Percentiles rank a stretch among this genome's conserved stretches.
Conservation (phyloP, 2,888 invertebrate genomes). For the Tyria jacobaeae region DNA sequence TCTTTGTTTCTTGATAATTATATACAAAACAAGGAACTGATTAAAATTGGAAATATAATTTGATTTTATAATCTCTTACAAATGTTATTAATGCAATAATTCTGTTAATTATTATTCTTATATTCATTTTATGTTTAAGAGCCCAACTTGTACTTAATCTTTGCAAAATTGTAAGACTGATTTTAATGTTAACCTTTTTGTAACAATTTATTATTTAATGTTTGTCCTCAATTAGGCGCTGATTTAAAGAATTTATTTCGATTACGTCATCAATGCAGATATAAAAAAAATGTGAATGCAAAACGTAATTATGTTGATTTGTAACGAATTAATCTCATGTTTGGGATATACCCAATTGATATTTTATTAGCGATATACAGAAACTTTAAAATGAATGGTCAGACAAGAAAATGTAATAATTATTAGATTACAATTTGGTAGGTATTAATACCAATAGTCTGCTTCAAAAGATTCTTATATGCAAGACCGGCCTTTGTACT, state of each 20-base stretch:
- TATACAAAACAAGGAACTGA: not conserved
- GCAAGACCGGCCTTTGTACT: not conserved
- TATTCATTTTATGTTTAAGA: constrained; percentile 9
- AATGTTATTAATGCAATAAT: not conserved
- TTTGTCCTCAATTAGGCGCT: constrained; percentile 33
- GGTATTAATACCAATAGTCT: not conserved
- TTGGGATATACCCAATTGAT: no score
- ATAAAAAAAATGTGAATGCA: not conserved
- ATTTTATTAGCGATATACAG: no score
- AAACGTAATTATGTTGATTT: not conserved
- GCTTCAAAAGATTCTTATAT: not conserved
- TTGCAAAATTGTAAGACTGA: constrained; percentile 66
- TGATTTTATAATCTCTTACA: not conserved
- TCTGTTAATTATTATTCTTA: not conserved
- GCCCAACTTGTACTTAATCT: constrained; percentile 47
- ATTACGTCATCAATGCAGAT: constrained; percentile 22
- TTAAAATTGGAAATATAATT: not conserved
- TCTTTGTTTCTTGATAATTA: no score
- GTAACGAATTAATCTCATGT: not conserved
- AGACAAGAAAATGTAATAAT: no score
- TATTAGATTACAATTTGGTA: no score
- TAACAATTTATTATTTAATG: constrained; percentile 18
- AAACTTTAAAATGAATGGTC: no score
- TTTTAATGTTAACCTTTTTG: constrained; percentile 49
- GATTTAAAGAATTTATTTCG: constrained; percentile 22